phyloP scores from a whole-genome alignment of 2,888 invertebrate species.

The Ennomos fuscantarius region DNA sequence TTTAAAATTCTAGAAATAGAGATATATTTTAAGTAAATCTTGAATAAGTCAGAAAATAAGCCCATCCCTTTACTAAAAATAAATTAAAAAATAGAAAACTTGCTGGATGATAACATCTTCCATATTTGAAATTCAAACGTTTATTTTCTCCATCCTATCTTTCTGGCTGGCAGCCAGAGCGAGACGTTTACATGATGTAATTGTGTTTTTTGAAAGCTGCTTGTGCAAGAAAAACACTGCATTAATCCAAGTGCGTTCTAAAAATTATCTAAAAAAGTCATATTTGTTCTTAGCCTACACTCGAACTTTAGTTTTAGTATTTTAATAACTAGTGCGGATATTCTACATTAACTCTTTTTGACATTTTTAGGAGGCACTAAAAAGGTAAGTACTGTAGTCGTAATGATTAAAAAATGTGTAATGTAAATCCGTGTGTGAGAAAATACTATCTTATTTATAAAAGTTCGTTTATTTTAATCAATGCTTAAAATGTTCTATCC shows the following conservation, averaged over 20 bases:
- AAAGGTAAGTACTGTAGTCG: too few relatives aligned
- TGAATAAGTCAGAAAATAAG: too few relatives aligned
- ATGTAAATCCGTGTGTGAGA: too few relatives aligned
- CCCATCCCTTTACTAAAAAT: background rate
- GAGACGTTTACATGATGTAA: conserved; percentile 40
- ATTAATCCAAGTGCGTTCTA: conserved; percentile 36
- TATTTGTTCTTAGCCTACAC: conserved; percentile 28
- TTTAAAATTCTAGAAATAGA: too few relatives aligned
- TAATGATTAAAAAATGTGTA: too few relatives aligned
- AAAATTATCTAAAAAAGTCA: conserved; percentile 28
- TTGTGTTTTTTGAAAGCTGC: conserved; percentile 34
- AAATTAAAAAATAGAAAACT: conserved; percentile 13
- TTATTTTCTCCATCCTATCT: conserved; percentile 31
- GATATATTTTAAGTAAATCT: too few relatives aligned
- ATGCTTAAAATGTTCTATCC: too few relatives aligned
- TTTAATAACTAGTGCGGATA: background rate
- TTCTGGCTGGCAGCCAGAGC: conserved; percentile 42
- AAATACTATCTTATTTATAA: too few relatives aligned
- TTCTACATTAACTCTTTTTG: too few relatives aligned
- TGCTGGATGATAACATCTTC: conserved; percentile 17
- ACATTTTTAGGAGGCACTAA: too few relatives aligned
- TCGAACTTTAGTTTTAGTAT: conserved; percentile 22
- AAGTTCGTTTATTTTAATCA: too few relatives aligned
- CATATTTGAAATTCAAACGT: conserved; percentile 36
- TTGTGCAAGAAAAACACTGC: conserved; percentile 19